Base-by-base conservation (phyloP, 1,140 invertebrate genomes). In the Calephelis virginiensis region DNA sequence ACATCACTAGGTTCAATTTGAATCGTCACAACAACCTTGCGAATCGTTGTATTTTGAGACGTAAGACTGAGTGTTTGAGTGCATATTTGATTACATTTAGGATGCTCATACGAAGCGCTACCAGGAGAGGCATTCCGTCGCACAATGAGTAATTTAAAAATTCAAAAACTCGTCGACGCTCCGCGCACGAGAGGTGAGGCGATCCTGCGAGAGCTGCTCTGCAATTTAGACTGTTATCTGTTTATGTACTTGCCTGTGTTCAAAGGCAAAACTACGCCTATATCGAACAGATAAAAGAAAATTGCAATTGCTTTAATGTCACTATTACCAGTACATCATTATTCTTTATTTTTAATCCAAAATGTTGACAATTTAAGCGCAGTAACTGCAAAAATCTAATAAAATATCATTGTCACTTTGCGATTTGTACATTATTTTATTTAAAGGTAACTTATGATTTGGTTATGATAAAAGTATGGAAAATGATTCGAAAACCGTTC, bases 101-200 rank as follows among this genome's bases (percentile, higher is more conserved):
- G 64, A 50, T 64, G 76, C 60, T 70, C 50, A 67, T 82, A 77
- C 63, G 78, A 73, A 70, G 64, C 64, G 70, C 75, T 76, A 72
- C 75, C 79, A 80, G 81, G 80, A 76, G 78, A 72, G 81, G 77
- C 81, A 88, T 91, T 87, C 88, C 90, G 89, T 90, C 79, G 86
- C 73, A 91, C 91, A 92, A 92, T 92, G 91, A 92, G 89, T 90
- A 91, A 91, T 92, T 92, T 91, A 92, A 92, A 92, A 92, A 91
- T 92, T 92, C 91, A 92, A 91, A 92, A 90, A 91, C 89, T 88
- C 90, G 88, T 89, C 82, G 85, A 81, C 83, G 70, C 78, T 78
- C 73, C 71, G 76, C 76, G 77, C 83, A 73, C 76, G 82, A 80
- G 81, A 82, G 78, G 78, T 80, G 80, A 83, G 77, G 80, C 82